Percentiles rank a stretch among this genome's conserved stretches.
phyloP scores from a whole-genome alignment of 1,140 invertebrate genomes.

The Elymnias hypermnestra region DNA sequence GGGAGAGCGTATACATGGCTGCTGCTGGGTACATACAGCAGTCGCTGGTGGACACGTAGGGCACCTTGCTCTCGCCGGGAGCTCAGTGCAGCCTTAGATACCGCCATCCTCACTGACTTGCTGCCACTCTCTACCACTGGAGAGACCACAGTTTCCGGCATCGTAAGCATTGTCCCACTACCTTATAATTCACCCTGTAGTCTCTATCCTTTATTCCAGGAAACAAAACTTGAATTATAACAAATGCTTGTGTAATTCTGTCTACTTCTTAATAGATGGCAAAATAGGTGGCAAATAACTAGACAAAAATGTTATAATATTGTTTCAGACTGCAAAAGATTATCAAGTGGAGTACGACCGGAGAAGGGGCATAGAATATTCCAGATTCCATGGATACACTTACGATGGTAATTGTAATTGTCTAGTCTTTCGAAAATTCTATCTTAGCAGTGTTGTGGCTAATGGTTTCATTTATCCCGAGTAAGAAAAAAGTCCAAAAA shows the following conservation, averaged over 20 bases:
- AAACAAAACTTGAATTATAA: too few species aligned
- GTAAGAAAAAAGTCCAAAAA: too few species aligned
- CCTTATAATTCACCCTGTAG: too few species aligned
- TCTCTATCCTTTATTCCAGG: too few species aligned
- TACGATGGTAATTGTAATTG: too few species aligned
- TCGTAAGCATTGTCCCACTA: too few species aligned
- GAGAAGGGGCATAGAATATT: slow-evolving; percentile 87
- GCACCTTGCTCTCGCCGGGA: slow-evolving; percentile 85
- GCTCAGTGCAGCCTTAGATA: slow-evolving; percentile 89
- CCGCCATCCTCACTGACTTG: slow-evolving; percentile 89
- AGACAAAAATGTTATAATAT: too few species aligned
- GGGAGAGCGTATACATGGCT: slow-evolving; percentile 98
- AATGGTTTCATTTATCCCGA: too few species aligned
- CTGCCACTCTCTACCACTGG: slow-evolving; percentile 78
- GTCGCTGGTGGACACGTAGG: slow-evolving; percentile 84
- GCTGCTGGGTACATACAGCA: slow-evolving; percentile 91
- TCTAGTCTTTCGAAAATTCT: too few species aligned
- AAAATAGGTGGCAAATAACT: too few species aligned
- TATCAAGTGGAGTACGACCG: slow-evolving; percentile 91
- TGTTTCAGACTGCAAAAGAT: slow-evolving; percentile 88
- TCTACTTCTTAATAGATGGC: slow-evolving; percentile 1
- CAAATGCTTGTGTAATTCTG: too few species aligned
- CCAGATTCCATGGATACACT: slow-evolving; percentile 96
- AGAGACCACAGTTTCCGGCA: slow-evolving; percentile 91
- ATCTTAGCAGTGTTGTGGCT: too few species aligned